Evolutionary conservation across 2,888 invertebrate species (phyloP).

Genomic region (Leptopilina myrica): DNA sequence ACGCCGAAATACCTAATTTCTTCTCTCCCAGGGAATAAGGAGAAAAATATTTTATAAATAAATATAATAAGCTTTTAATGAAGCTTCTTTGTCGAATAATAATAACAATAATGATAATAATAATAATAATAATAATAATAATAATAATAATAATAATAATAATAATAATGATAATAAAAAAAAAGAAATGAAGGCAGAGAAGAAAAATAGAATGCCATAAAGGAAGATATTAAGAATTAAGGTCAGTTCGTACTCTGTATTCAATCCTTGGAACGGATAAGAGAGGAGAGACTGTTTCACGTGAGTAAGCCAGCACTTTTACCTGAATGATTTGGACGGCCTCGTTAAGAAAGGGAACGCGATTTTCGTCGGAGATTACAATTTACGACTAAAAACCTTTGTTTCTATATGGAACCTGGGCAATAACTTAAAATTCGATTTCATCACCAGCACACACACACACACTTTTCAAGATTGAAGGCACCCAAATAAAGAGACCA

Average conservation of each 20-base stretch:
- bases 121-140: too few relatives aligned
- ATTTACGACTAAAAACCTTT: constrained; percentile 38
- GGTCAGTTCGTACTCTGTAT: constrained; percentile 31
- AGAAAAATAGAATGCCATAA: constrained; percentile 34
- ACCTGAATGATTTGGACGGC: constrained; percentile 34
- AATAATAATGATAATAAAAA: too few relatives aligned
- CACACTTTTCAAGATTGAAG: background rate
- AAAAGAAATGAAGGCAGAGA: constrained; percentile 4
- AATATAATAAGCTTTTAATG: constrained; percentile 5
- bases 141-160: too few relatives aligned
- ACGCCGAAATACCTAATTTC: too few relatives aligned
- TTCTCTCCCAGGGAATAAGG: too few relatives aligned
- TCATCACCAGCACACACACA: background rate
- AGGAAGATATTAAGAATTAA: constrained; percentile 40
- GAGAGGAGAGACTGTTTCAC: constrained; percentile 27
- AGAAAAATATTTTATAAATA: too few relatives aligned
- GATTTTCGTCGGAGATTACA: constrained; percentile 9
- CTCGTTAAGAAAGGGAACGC: constrained; percentile 34
- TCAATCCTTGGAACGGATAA: constrained; percentile 39
- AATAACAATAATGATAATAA: too few relatives aligned
- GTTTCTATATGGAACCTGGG: constrained; percentile 24
- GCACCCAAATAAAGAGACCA: background rate
- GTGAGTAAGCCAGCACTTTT: constrained; percentile 39
- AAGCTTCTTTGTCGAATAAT: constrained; percentile 10
- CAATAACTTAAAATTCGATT: constrained; percentile 34